These are phyloP conservation scores for Condylostylus longicornis DNA, from an alignment of 1,140 invertebrate species.

Conservation along the genomic window DNA sequence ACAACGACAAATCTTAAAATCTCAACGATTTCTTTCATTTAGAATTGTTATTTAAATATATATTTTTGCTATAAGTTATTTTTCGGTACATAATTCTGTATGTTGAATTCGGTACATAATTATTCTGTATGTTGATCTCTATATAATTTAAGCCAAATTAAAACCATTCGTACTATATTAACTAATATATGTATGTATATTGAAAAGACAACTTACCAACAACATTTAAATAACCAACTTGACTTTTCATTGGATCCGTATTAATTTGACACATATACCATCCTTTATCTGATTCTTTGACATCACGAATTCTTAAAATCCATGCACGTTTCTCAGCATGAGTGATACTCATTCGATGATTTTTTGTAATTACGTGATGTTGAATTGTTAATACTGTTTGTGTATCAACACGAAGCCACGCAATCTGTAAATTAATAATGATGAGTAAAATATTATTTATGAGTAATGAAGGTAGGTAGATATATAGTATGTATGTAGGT, in stretches of 20 bases:
- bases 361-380: conserved; percentile 76
- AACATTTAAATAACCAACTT: conserved; percentile 72
- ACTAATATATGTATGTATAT: conserved; percentile 6
- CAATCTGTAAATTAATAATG: conserved; percentile 51
- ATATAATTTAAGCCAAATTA: too few relatives aligned
- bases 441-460: too few relatives aligned
- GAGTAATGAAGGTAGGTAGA: too few relatives aligned
- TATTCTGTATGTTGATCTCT: too few relatives aligned
- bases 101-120: too few relatives aligned
- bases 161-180: not conserved
- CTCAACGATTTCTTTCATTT: too few relatives aligned
- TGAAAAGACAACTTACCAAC: conserved; percentile 52
- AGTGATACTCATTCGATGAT: conserved; percentile 70
- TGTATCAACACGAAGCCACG: conserved; percentile 81
- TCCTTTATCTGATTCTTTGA: conserved; percentile 61
- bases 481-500: too few relatives aligned
- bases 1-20: too few relatives aligned
- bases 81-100: too few relatives aligned
- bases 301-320: conserved; percentile 69
- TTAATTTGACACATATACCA: conserved; percentile 83
- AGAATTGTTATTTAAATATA: too few relatives aligned
- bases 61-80: too few relatives aligned
- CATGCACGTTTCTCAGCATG: conserved; percentile 75
- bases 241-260: conserved; percentile 73
- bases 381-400: conserved; percentile 86